These are phyloP conservation scores for Hypsibius dujardini DNA, from an alignment of 1,140 invertebrate species.

Conservation along the genomic window DNA sequence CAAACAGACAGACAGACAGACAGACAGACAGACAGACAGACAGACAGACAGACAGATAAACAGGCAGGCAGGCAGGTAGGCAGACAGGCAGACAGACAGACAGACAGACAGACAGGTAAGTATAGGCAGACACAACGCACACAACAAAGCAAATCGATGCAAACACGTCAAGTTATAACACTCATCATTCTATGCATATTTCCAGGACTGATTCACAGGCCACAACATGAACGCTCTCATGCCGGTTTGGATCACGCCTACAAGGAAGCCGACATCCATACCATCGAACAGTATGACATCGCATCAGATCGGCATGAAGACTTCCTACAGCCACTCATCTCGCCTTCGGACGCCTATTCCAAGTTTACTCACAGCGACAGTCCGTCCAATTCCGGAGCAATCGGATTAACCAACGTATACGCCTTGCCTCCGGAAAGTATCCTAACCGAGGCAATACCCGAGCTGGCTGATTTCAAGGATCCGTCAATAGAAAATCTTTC, in stretches of 20 bases:
- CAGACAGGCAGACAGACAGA: too few relatives aligned
- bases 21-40: too few relatives aligned
- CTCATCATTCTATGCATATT: too few relatives aligned
- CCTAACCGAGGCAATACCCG: background rate
- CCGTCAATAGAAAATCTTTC: background rate
- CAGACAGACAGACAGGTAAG: too few relatives aligned
- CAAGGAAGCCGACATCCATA: background rate
- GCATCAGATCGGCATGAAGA: background rate
- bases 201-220: too few relatives aligned
- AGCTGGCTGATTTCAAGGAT: background rate
- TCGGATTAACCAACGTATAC: background rate
- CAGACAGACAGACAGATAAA: too few relatives aligned
- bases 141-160: too few relatives aligned
- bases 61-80: too few relatives aligned
- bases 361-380: background rate
- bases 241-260: background rate
- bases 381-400: background rate
- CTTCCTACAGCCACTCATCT: background rate
- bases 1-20: background rate
- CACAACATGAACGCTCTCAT: background rate
- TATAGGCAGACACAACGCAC: background rate
- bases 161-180: too few relatives aligned
- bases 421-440: background rate
- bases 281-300: background rate
- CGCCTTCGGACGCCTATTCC: background rate